Evolutionary conservation across 2,888 invertebrate genomes (phyloP), one percentile per base, ranked within the genome.

Genomic region (Anthrax anthrax): DNA sequence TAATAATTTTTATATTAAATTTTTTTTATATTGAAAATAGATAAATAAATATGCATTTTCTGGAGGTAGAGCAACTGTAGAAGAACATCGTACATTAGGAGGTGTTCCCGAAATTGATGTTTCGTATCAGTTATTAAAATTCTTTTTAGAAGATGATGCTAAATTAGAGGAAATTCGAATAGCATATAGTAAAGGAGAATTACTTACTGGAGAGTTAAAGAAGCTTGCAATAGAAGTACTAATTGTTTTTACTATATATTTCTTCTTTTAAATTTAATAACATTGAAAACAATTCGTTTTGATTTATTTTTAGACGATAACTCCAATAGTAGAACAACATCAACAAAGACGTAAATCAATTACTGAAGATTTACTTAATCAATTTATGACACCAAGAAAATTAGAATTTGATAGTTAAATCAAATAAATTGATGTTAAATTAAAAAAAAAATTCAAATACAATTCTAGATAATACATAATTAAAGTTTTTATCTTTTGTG

Each of bases 41-140:
- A 81, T 91, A 46, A 87, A 88, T 58, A 96, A 94, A 70, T 90
- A 96, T 67, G 98, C 98, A 6, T 99, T 96, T 70, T 96, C 96
- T 37, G 98, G 98, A 4, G 98, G 98, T 4, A 86, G 84, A 58
- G 76, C 83, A 8, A 94, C 95, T 0, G 73, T 94, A 0, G 97
- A 98, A 60, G 95, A 97, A 61, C 98, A 98, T 63, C 72, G 86
- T 48, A 70, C 74, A 56, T 70, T 82, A 27, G 97, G 98, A 18
- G 98, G 98, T n/a, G 83, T 97, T 70, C 91, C 96, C 54, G 86
- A 88, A 46, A 80, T 98, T 9, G 98, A 99, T 70, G 91, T 94
- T 47, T 82, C 96, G 0, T 98, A 77, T 72, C 94, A 97, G 65
- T 91, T 97, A 70, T 72, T 98, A 23, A 79, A 77, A 23, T 98